Conservation (phyloP, 2,113 vertebrate genomes). For the Pelusios castaneus region DNA sequence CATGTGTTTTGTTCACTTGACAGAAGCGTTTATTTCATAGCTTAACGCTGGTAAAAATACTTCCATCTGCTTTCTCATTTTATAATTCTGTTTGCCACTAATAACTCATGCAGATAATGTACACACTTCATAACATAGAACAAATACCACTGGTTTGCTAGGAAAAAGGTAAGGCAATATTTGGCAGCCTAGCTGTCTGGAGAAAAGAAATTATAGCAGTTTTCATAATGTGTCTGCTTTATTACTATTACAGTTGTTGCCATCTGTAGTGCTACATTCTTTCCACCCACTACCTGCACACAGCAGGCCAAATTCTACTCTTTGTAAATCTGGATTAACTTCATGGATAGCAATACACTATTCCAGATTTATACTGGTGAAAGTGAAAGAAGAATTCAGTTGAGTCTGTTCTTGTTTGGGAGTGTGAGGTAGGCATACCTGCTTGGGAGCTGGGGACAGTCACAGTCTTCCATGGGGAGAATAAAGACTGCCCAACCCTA, state of each 20-base stretch:
- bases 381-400: not conserved
- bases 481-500: not conserved
- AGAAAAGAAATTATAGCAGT: conserved; percentile 49
- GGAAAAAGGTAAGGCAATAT: conserved; percentile 16
- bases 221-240: not conserved
- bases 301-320: not conserved
- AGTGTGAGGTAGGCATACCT: not conserved
- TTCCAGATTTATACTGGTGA: not conserved
- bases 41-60: conserved; percentile 5
- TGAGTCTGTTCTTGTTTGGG: not conserved
- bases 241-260: not conserved
- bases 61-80: conserved; percentile 29
- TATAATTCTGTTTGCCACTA: conserved; percentile 34
- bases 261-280: not conserved
- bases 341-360: not conserved
- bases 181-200: not conserved
- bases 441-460: not conserved
- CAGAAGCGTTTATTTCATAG: not conserved
- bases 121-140: conserved; percentile 9
- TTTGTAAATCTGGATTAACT: not conserved
- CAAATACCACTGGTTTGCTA: conserved; percentile 11
- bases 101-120: conserved; percentile 42
- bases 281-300: accelerated
- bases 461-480: not conserved
- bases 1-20: conserved; percentile 26